A percentile compares a stretch with the other conserved stretches of the same genome.
Evolutionary conservation across 2,113 vertebrate genomes (phyloP).

Genomic region (Sinosuthora webbiana): DNA sequence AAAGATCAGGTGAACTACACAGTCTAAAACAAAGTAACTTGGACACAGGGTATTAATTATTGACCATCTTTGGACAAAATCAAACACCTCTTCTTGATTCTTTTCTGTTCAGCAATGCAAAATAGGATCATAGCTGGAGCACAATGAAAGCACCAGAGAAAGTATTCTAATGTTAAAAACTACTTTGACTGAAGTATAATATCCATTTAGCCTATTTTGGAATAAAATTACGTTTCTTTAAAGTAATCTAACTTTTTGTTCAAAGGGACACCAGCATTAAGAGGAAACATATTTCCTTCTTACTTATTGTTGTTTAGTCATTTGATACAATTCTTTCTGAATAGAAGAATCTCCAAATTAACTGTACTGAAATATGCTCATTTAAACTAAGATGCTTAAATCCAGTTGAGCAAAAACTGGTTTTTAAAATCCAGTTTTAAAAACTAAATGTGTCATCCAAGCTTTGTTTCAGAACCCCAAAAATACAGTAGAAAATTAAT

Average conservation of each 20-base stretch:
- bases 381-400: neutral
- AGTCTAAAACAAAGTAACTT: neutral
- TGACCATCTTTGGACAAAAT: neutral
- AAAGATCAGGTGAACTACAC: neutral
- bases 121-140: neutral
- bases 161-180: neutral
- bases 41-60: neutral
- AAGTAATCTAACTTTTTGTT: neutral
- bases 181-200: neutral
- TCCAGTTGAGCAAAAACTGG: neutral
- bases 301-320: neutral
- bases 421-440: neutral
- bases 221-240: neutral
- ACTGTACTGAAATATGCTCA: neutral
- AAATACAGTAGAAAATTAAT: neutral
- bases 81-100: fast-evolving
- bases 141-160: neutral
- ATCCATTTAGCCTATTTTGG: neutral
- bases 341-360: neutral
- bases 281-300: neutral
- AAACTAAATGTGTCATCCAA: neutral
- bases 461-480: neutral
- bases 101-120: neutral
- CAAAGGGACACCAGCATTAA: neutral
- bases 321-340: neutral